Evolutionary conservation across 2,797 vertebrate species (phyloP).

Genomic region (Rallus crepitans): DNA sequence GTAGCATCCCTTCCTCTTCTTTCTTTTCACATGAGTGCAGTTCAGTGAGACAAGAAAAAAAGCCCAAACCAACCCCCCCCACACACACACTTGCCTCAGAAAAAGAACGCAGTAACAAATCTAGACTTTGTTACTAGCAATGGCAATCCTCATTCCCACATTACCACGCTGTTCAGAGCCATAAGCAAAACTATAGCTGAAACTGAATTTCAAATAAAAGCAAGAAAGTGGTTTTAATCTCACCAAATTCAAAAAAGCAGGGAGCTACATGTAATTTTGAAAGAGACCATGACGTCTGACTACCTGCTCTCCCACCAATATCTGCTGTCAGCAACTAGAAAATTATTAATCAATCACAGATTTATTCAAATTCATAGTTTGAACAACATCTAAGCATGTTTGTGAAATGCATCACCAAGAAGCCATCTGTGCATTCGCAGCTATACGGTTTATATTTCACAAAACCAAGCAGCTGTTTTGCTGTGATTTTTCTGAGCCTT

Average conservation of each 20-base stretch:
- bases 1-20: not conserved
- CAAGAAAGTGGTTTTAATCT: not conserved
- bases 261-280: not conserved
- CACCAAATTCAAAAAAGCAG: not conserved
- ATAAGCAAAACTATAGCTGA: not conserved
- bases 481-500: constrained; percentile 39
- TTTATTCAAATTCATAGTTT: constrained; percentile 71
- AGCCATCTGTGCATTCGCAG: constrained; percentile 67
- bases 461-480: constrained; percentile 59
- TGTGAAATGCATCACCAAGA: constrained; percentile 53
- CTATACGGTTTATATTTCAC: constrained; percentile 53
- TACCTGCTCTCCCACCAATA: not conserved
- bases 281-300: not conserved
- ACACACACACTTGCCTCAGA: not conserved
- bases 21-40: not conserved
- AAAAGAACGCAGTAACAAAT: not conserved
- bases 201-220: not conserved
- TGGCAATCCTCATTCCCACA: not conserved
- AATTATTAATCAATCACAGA: constrained; percentile 56
- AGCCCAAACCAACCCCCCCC: too few species aligned
- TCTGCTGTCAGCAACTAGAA: not conserved
- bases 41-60: not conserved
- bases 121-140: not conserved
- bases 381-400: constrained; percentile 61
- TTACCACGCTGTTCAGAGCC: not conserved